Evolutionary conservation across 2,888 invertebrate genomes (phyloP), one percentile per base, ranked within the genome.

Genomic region (Teleogryllus oceanicus): DNA sequence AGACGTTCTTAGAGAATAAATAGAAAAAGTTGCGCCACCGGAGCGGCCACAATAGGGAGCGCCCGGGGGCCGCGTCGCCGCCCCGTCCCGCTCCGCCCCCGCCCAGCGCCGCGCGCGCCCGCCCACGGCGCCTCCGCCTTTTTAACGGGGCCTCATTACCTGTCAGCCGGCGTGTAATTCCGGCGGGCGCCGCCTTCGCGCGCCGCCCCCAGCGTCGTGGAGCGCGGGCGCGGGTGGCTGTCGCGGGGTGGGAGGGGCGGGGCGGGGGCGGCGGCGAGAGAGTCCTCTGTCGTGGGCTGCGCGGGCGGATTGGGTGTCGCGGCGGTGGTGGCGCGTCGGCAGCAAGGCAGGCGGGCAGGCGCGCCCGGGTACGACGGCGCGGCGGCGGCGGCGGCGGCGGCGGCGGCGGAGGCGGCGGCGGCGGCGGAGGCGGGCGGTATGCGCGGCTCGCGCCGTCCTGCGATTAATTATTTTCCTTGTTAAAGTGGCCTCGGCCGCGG

Each of bases 401-500:
- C 8, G 37, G 37, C 37, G 37, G 37, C 8, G 37, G 37, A 8
- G 37, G 8, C 37, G 37, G 37, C 37, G 37, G 37, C 37, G 37
- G 37, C 37, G 62, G 62, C 62, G 62, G 62, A 62, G 62, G 62
- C n/a, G 62, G 62, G 62, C 8, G 62, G 62, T 62, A 62, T 62
- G 62, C 62, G 62, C n/a, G 62, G 62, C 62, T 62, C 62, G 62
- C 62, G 62, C 62, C 62, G 62, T 62, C n/a, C 62, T n/a, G 62
- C 62, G 62, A 62, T 62, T 62, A 62, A 62, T 62, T 62, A 62
- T 62, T 62, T 62, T 62, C 62, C 62, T 62, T 62, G 62, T 62
- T 62, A 62, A 62, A 62, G 62, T 62, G 62, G 62, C 13, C 62
- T 62, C 62, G 62, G 62, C 62, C 13, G 62, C 62, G 62, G 13